These are phyloP conservation scores for Bombycilla garrulus DNA, from an alignment of 2,113 vertebrate genomes.

Conservation along the genomic window DNA sequence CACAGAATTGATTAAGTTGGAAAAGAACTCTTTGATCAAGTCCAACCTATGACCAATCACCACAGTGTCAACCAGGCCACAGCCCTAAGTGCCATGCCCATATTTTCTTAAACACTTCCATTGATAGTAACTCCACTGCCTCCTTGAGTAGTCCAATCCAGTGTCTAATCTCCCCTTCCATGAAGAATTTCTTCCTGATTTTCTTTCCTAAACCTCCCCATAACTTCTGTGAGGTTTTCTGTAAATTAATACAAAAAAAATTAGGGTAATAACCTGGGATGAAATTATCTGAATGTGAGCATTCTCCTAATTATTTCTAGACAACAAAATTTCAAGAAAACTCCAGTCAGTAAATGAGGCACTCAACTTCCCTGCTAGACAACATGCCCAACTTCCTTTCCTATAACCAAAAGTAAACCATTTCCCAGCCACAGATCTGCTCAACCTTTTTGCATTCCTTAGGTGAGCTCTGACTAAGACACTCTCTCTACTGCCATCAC, in stretches of 20 bases:
- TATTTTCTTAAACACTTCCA: background rate
- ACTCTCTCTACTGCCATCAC: background rate
- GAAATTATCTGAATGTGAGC: background rate
- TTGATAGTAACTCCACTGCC: background rate
- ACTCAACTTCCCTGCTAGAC: background rate
- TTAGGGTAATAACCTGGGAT: background rate
- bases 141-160: background rate
- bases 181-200: background rate
- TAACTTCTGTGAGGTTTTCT: background rate
- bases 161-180: background rate
- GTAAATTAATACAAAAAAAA: fast-evolving
- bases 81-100: too few relatives aligned
- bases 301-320: background rate
- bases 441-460: background rate
- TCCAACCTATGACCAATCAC: background rate
- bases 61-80: background rate
- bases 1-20: background rate
- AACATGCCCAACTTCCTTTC: background rate
- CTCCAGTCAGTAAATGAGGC: background rate
- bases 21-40: background rate
- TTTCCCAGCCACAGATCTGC: background rate
- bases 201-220: background rate
- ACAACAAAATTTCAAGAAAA: background rate
- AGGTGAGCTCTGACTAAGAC: background rate
- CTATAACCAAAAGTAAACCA: background rate